A percentile compares a stretch with the other conserved stretches of the same genome.
Evolutionary conservation across 1,140 invertebrate species (phyloP).

Genomic region (Coelopa frigida): DNA sequence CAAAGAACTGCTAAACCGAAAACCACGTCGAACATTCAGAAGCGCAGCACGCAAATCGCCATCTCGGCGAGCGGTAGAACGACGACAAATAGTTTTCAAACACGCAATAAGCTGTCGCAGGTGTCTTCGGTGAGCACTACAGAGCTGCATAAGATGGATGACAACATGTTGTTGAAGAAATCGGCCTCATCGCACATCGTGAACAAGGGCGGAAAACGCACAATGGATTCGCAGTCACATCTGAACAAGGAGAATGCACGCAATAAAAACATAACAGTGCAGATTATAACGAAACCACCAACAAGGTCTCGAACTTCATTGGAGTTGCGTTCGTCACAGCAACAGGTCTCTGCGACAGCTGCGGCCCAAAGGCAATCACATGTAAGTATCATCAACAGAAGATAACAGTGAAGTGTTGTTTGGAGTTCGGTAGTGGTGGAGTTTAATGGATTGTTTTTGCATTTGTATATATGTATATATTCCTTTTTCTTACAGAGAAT

Average conservation of each 20-base stretch:
- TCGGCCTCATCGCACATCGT: constrained; percentile 34
- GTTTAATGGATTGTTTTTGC: constrained; percentile 3
- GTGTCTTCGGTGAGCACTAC: constrained; percentile 40
- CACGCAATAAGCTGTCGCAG: constrained; percentile 30
- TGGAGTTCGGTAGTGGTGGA: neutral
- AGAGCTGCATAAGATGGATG: constrained; percentile 42
- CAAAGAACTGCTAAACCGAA: constrained; percentile 12
- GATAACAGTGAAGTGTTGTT: constrained; percentile 1
- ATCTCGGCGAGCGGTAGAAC: constrained; percentile 10
- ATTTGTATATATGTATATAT: neutral
- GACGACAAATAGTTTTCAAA: constrained; percentile 18
- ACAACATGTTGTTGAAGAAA: constrained; percentile 40
- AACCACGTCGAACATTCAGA: constrained; percentile 12
- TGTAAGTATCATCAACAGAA: constrained; percentile 9
- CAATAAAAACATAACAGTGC: constrained; percentile 38
- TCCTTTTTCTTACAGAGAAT: constrained; percentile 12
- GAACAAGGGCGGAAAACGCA: constrained; percentile 29
- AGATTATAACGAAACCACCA: constrained; percentile 41
- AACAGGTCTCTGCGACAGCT: constrained; percentile 7
- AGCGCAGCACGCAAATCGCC: constrained; percentile 14
- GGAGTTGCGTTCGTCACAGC: constrained; percentile 27
- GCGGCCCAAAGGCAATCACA: constrained; percentile 26
- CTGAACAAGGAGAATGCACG: constrained; percentile 36
- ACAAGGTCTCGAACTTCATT: constrained; percentile 40
- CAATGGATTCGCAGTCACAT: constrained; percentile 22